Evolutionary conservation across 2,113 vertebrate genomes (phyloP).

Genomic region (Beaufortia kweichowensis): DNA sequence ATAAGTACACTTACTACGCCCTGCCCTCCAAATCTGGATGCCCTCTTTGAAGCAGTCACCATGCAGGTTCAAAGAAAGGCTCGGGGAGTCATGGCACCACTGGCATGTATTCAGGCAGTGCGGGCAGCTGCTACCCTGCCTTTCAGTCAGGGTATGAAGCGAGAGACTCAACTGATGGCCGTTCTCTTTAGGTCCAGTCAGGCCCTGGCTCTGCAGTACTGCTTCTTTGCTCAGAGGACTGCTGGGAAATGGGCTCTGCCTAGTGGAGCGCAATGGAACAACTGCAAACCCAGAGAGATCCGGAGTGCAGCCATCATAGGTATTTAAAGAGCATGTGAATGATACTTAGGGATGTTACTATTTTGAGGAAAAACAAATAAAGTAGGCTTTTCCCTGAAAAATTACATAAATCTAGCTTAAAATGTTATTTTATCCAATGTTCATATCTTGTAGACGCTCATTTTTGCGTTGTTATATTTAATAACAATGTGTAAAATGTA

Average conservation of each 20-base stretch:
- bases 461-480: background rate
- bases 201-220: conserved; percentile 83
- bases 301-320: conserved; percentile 82
- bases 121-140: conserved; percentile 74
- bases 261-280: conserved; percentile 80
- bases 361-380: background rate
- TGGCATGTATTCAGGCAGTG: conserved; percentile 82
- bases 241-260: conserved; percentile 78
- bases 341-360: no score
- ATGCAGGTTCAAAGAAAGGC: conserved; percentile 68
- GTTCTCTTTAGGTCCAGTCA: conserved; percentile 80
- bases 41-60: conserved; percentile 69
- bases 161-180: conserved; percentile 76
- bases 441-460: background rate
- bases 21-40: conserved; percentile 66
- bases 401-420: no score
- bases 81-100: conserved; percentile 78
- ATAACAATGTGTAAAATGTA: background rate
- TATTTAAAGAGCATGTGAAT: conserved; percentile 52
- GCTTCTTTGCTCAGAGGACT: conserved; percentile 83
- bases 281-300: conserved; percentile 69
- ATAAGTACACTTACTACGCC: conserved; percentile 69
- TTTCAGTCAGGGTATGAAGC: conserved; percentile 73
- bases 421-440: no score
- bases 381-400: background rate